phyloP scores from a whole-genome alignment of 2,888 invertebrate genomes.

The Zhengitettix transpicula region DNA sequence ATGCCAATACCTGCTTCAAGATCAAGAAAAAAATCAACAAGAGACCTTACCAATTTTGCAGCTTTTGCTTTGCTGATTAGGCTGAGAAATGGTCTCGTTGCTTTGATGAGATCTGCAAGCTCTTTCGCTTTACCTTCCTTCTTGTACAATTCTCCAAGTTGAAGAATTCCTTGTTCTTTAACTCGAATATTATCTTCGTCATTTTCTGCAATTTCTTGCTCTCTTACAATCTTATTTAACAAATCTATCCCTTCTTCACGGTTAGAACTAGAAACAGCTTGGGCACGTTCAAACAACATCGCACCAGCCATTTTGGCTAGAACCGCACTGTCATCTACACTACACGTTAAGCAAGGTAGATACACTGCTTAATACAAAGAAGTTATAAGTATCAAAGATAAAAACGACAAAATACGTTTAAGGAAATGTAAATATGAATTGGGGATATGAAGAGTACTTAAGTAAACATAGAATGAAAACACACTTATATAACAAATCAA shows the following conservation, averaged over 20 bases:
- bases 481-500: no score
- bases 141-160: constrained; percentile 81
- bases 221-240: constrained; percentile 60
- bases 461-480: no score
- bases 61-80: constrained; percentile 98
- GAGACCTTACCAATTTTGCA: constrained; percentile 87
- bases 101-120: constrained; percentile 81
- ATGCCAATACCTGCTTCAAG: constrained; percentile 92
- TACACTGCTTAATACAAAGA: no score
- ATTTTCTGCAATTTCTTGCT: constrained; percentile 57
- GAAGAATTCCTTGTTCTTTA: constrained; percentile 87
- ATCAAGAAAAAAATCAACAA: constrained; percentile 95
- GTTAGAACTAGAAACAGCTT: constrained; percentile 55
- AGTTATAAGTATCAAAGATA: no score
- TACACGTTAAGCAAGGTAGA: not conserved
- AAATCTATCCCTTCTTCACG: constrained; percentile 58
- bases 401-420: no score
- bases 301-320: constrained; percentile 65
- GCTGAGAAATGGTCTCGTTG: constrained; percentile 86
- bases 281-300: constrained; percentile 74
- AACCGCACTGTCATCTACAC: constrained; percentile 30
- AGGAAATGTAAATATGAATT: no score
- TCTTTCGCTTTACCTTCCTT: constrained; percentile 88
- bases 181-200: constrained; percentile 82
- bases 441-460: no score